A percentile compares a stretch with the other conserved stretches of the same genome.
phyloP scores from a whole-genome alignment of 2,797 vertebrate species.

The Apogon hyalosoma region DNA sequence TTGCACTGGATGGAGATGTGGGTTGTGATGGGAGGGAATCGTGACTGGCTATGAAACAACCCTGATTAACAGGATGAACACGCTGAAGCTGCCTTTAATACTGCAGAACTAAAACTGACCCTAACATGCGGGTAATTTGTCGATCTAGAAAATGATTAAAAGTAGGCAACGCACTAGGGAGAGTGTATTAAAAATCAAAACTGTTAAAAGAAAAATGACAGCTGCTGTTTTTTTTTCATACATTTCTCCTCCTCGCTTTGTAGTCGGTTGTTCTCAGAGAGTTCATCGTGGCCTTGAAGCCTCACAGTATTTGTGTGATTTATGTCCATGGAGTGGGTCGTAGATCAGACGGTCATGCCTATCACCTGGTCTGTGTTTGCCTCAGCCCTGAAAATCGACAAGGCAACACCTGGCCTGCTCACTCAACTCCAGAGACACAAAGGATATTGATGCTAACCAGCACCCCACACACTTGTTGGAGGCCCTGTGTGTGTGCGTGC shows the following conservation, averaged over 20 bases:
- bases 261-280: conserved; percentile 20
- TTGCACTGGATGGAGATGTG: conserved; percentile 56
- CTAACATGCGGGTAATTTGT: conserved; percentile 26
- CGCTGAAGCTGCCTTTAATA: conserved; percentile 54
- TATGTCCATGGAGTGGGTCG: conserved; percentile 53
- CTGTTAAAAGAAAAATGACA: conserved; percentile 11
- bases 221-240: no score
- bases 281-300: conserved; percentile 51
- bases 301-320: conserved; percentile 53
- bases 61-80: conserved; percentile 70
- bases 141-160: conserved; percentile 1
- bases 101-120: conserved; percentile 59
- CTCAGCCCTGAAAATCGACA: conserved; percentile 46
- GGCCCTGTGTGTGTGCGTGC: conserved; percentile 4
- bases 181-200: conserved; percentile 1
- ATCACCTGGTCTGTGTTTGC: conserved; percentile 71
- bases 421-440: conserved; percentile 54
- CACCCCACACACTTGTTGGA: conserved; percentile 31
- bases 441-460: conserved; percentile 62
- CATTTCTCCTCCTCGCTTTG: not conserved
- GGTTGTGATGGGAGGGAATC: conserved; percentile 46
- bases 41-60: conserved; percentile 62
- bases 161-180: not conserved
- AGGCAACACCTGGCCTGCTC: conserved; percentile 72
- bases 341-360: conserved; percentile 70